phyloP scores from a whole-genome alignment of 2,888 invertebrate species.

The Antitype chi region DNA sequence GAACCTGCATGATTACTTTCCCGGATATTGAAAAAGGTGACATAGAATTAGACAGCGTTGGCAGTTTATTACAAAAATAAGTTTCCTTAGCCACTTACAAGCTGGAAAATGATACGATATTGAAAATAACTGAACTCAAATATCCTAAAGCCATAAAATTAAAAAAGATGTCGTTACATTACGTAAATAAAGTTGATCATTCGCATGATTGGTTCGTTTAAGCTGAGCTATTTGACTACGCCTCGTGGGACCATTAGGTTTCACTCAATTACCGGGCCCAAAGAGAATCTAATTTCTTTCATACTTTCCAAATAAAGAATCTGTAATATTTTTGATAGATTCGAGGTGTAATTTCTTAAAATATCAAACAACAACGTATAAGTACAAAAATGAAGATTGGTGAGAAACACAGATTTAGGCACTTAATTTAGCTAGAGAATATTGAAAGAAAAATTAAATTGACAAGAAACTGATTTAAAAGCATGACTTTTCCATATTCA shows the following conservation, averaged over 20 bases:
- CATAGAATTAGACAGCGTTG: neutral
- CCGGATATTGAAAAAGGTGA: constrained; percentile 47
- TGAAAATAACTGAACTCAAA: constrained; percentile 5
- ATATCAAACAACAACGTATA: neutral
- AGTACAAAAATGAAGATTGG: neutral
- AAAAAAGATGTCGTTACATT: constrained; percentile 37
- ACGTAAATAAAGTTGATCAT: constrained; percentile 55
- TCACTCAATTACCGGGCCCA: constrained; percentile 60
- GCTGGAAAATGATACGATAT: neutral
- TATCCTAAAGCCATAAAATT: constrained; percentile 27
- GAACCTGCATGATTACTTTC: constrained; percentile 10
- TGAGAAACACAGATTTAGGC: neutral
- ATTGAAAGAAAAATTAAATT: neutral
- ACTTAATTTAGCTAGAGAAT: neutral
- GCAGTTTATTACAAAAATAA: neutral
- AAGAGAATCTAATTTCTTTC: constrained; percentile 61
- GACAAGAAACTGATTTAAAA: neutral
- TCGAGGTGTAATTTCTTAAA: constrained; percentile 16
- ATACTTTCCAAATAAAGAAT: constrained; percentile 42
- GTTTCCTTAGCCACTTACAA: neutral
- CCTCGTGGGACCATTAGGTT: constrained; percentile 62
- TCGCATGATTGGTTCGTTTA: constrained; percentile 52
- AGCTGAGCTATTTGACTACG: constrained; percentile 60
- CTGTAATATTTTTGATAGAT: constrained; percentile 27
- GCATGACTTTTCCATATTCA: constrained; percentile 9